Percentiles rank a stretch among this genome's conserved stretches.
Evolutionary conservation across 2,797 vertebrate genomes (phyloP).

Genomic region (Pogoniulus pusillus): DNA sequence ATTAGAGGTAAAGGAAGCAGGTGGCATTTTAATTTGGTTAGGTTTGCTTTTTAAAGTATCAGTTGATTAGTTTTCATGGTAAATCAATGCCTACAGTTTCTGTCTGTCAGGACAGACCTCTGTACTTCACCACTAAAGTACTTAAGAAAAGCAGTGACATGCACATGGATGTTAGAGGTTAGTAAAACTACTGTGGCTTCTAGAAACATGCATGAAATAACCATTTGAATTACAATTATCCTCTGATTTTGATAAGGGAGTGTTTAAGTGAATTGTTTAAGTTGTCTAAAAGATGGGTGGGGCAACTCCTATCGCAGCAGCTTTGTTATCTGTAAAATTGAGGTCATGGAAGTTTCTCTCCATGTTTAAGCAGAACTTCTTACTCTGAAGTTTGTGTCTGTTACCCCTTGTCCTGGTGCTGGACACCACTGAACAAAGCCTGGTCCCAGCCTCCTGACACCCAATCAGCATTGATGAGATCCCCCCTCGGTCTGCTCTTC

Average conservation of each 20-base stretch:
- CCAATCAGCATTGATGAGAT: too few species aligned
- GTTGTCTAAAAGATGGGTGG: neutral
- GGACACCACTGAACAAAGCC: too few species aligned
- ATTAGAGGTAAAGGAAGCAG: neutral
- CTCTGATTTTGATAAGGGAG: neutral
- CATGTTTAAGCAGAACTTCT: too few species aligned
- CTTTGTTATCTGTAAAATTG: neutral
- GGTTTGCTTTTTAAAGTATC: neutral
- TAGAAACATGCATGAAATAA: neutral
- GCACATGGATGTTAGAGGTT: neutral
- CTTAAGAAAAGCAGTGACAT: neutral
- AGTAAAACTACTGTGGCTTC: neutral
- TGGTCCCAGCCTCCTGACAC: too few species aligned
- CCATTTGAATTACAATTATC: neutral
- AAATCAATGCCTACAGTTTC: neutral
- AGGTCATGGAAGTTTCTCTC: too few species aligned
- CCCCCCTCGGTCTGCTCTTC: too few species aligned
- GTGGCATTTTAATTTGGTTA: neutral
- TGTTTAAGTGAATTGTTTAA: neutral
- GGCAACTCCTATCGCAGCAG: neutral
- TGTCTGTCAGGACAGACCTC: neutral
- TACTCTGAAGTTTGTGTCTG: too few species aligned
- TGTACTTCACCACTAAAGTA: neutral
- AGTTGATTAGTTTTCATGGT: neutral
- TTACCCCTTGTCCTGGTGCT: too few species aligned